phyloP scores from a whole-genome alignment of 1,140 invertebrate species.

The Panagrolaimus sp. region DNA sequence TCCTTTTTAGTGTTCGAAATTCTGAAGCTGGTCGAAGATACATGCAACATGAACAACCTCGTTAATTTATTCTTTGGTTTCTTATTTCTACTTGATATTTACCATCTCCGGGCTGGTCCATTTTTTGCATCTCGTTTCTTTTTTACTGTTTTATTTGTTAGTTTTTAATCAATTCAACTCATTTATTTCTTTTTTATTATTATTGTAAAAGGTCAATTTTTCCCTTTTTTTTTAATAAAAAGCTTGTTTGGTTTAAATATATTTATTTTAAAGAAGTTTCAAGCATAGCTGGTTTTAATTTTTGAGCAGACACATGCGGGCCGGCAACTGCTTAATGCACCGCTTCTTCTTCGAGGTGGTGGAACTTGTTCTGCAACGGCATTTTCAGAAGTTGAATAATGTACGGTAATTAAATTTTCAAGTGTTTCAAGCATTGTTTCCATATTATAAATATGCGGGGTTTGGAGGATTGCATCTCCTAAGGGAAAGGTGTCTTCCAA shows the following conservation, averaged over 20 bases:
- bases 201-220: neutral
- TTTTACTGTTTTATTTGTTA: too few species aligned
- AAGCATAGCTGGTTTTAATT: slow-evolving; percentile 58
- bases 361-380: slow-evolving; percentile 52
- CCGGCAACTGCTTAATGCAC: slow-evolving; percentile 38
- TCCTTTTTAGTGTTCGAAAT: slow-evolving; percentile 19
- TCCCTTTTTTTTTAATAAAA: slow-evolving; percentile 5
- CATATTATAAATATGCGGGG: slow-evolving; percentile 37
- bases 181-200: neutral
- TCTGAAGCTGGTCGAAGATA: slow-evolving; percentile 29
- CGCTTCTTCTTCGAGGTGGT: slow-evolving; percentile 43
- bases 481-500: slow-evolving; percentile 51
- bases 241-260: neutral
- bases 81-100: neutral
- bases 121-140: too few species aligned
- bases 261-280: neutral
- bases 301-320: slow-evolving; percentile 57
- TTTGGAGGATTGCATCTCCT: neutral
- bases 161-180: slow-evolving; percentile 2
- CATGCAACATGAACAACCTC: slow-evolving; percentile 18
- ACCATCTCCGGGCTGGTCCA: too few species aligned
- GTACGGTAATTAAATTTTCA: slow-evolving; percentile 58
- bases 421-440: slow-evolving; percentile 55
- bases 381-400: slow-evolving; percentile 57
- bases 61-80: slow-evolving; percentile 5